Evolutionary conservation across 2,797 vertebrate genomes (phyloP), one percentile per base, ranked within the genome.

Genomic region (Stomatorhinus walkeri): DNA sequence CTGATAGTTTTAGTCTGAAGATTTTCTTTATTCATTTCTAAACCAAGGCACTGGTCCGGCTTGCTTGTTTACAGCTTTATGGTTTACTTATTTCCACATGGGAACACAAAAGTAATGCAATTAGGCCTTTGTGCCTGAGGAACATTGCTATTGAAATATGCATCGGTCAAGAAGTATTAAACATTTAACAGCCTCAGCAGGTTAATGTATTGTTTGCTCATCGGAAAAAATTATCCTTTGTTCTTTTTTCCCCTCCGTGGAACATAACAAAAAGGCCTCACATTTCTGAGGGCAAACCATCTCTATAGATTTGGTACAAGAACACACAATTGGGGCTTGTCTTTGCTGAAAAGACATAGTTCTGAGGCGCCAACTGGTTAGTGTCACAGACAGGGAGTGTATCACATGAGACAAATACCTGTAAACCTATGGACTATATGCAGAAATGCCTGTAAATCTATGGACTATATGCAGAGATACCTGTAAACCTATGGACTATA

Each of bases 201-300:
- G 68, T 59, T 87, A 89, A 87, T 87, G 68, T 9, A 68, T 36
- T 87, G 22, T 32, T 89, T 52, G 49, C 61, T 87, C 85, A 81
- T 76, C 4, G 46, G 46, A 28, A 87, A 85, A 85, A 52, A 28
- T 5, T 32, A 14, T 1, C 24, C 49, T 52, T 87, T 87, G 85
- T 87, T 59, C 52, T 87, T 87, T 52, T 87, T 56, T 87, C 2
- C 22, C 49, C 85, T 87, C 85, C 22, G 22, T 56, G 51, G 85
- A 87, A 87, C 28, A 36, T 9, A 72, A 54, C 61, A 76, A 88
- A 88, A 28, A 88, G 24, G 48, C 48, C 61, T 32, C 68, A 79
- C 87, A 76, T 28, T 49, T 28, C 24, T 49, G 32, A 72, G 24
- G 76, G 22, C 24, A 72, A 79, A 76, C 68, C 64, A 49, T 51